Conservation (phyloP, 2,888 invertebrate genomes). For the Polymixis lichenea region DNA sequence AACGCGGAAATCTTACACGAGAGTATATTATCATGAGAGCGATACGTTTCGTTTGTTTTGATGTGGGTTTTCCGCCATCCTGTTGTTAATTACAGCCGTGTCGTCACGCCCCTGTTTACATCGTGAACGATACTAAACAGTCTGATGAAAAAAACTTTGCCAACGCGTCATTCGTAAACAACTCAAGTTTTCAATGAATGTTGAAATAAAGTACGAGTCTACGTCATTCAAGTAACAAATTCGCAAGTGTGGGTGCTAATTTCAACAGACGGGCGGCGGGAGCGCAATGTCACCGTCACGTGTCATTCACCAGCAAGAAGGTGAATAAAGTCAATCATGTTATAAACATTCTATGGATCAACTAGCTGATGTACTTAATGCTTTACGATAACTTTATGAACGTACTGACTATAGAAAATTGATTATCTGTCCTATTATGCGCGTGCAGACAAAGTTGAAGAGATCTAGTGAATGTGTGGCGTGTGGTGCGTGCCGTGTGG, state of each 20-base stretch:
- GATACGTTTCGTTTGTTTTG: constrained; percentile 73
- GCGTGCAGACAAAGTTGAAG: constrained; percentile 26
- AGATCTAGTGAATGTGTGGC: constrained; percentile 49
- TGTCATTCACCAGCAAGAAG: constrained; percentile 75
- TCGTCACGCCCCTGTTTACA: constrained; percentile 62
- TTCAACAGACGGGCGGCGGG: constrained; percentile 69
- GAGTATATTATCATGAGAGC: constrained; percentile 68
- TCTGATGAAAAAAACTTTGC: constrained; percentile 54
- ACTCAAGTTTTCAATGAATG: constrained; percentile 64
- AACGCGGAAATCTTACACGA: constrained; percentile 72
- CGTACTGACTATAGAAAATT: not conserved
- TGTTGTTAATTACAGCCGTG: constrained; percentile 59
- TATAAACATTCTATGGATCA: constrained; percentile 59
- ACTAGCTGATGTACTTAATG: constrained; percentile 45
- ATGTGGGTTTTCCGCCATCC: constrained; percentile 73
- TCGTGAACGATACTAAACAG: constrained; percentile 43
- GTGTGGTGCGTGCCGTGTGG: constrained; percentile 37
- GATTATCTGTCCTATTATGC: not conserved
- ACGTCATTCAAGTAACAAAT: constrained; percentile 70
- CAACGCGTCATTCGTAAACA: constrained; percentile 49
- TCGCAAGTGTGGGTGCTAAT: constrained; percentile 78
- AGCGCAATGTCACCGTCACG: constrained; percentile 77
- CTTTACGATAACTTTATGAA: constrained; percentile 29
- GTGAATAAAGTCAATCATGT: constrained; percentile 74
- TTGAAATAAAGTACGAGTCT: constrained; percentile 61